Conservation (phyloP, 2,888 invertebrate species). For the Chalcis sispes region DNA sequence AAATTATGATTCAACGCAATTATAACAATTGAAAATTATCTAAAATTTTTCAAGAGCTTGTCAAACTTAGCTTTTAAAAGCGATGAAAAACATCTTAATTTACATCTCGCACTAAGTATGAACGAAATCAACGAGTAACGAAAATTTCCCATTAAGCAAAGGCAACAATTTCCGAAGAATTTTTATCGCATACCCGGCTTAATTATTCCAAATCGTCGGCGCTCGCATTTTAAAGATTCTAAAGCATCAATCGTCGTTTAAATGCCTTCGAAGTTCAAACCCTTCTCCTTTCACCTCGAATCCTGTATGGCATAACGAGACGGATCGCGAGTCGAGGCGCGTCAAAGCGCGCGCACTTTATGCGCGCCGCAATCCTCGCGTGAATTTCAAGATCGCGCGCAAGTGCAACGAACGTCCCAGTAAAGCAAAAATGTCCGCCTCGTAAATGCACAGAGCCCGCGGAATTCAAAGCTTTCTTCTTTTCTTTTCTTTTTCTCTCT, state of each 20-base stretch:
- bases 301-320: not conserved
- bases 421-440: not conserved
- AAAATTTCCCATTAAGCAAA: not conserved
- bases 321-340: not conserved
- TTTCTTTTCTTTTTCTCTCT: too few species aligned
- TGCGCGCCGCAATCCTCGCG: too few species aligned
- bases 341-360: conserved; percentile 2
- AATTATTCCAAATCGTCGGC: conserved; percentile 43
- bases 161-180: conserved; percentile 37
- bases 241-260: conserved; percentile 20
- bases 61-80: too few species aligned
- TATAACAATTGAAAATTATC: too few species aligned
- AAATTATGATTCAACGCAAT: too few species aligned
- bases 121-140: too few species aligned
- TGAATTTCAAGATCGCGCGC: conserved; percentile 25
- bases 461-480: conserved; percentile 13
- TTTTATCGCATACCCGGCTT: conserved; percentile 39
- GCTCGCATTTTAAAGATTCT: conserved; percentile 56
- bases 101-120: too few species aligned
- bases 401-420: not conserved
- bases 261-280: too few species aligned
- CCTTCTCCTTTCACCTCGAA: not conserved
- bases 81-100: too few species aligned
- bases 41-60: too few species aligned
- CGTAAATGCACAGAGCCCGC: not conserved